A percentile compares a stretch with the other conserved stretches of the same genome.
Evolutionary conservation across 2,888 invertebrate genomes (phyloP).

Genomic region (Eurytoma californica): DNA sequence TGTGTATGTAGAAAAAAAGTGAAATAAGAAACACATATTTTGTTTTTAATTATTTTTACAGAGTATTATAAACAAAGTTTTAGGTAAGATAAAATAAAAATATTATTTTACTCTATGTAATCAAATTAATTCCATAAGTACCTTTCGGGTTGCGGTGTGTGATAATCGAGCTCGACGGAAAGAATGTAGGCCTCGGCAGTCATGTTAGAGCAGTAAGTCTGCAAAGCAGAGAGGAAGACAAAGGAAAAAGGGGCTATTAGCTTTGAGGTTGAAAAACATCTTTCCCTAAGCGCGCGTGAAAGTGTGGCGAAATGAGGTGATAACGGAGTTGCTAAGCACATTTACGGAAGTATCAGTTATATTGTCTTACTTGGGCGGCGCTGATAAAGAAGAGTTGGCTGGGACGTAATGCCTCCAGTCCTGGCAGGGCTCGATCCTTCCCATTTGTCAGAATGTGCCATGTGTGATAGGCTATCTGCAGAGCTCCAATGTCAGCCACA

Average conservation of each 20-base stretch:
- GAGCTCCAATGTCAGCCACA: conserved; percentile 76
- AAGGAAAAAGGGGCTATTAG: neutral
- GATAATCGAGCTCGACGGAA: conserved; percentile 76
- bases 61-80: too few species aligned
- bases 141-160: conserved; percentile 77
- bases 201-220: conserved; percentile 77
- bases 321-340: too few species aligned
- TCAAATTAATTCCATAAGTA: conserved; percentile 56
- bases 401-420: conserved; percentile 73
- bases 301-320: neutral
- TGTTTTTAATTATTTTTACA: too few species aligned
- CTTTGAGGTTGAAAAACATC: neutral
- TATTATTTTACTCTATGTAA: too few species aligned
- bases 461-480: conserved; percentile 76
- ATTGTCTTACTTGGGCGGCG: conserved; percentile 75
- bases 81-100: too few species aligned
- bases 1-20: too few species aligned
- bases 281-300: neutral
- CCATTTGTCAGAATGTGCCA: conserved; percentile 72
- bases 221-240: conserved; percentile 53
- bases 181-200: conserved; percentile 76
- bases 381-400: conserved; percentile 77
- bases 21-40: too few species aligned
- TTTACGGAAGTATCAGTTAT: too few species aligned
- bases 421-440: conserved; percentile 74